phyloP scores from a whole-genome alignment of 1,140 invertebrate species.

The Paracyclopina nana region DNA sequence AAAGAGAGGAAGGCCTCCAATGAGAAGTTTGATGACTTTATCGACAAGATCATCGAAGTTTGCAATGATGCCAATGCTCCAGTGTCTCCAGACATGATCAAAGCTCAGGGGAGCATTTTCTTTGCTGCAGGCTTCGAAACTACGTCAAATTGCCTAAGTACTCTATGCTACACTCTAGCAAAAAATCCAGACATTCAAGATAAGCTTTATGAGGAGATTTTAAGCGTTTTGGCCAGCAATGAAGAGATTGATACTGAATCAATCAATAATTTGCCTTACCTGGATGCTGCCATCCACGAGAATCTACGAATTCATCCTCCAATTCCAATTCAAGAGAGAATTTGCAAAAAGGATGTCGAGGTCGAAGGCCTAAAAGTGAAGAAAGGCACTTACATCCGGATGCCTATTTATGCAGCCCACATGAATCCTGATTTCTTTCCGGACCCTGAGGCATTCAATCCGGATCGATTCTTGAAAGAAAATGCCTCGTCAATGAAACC shows the following conservation, averaged over 20 bases:
- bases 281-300: constrained; percentile 44
- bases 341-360: constrained; percentile 14
- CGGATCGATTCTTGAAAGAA: constrained; percentile 75
- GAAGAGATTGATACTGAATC: neutral
- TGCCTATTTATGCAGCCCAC: constrained; percentile 46
- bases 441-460: constrained; percentile 64
- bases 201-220: neutral
- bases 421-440: constrained; percentile 51
- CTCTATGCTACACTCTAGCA: neutral
- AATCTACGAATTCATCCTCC: constrained; percentile 52
- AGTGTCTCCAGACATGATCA: too few species aligned
- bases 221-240: neutral
- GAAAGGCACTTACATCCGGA: constrained; percentile 25
- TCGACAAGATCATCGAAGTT: too few species aligned
- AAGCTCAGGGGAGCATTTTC: too few species aligned
- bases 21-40: too few species aligned
- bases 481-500: constrained; percentile 28
- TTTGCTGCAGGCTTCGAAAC: constrained; percentile 6
- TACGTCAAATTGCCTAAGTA: neutral
- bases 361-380: constrained; percentile 2
- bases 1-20: too few species aligned
- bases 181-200: constrained; percentile 10
- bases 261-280: neutral
- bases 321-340: constrained; percentile 52
- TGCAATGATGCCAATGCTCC: too few species aligned